phyloP scores from a whole-genome alignment of 2,888 invertebrate genomes.

The Watsonalla binaria region DNA sequence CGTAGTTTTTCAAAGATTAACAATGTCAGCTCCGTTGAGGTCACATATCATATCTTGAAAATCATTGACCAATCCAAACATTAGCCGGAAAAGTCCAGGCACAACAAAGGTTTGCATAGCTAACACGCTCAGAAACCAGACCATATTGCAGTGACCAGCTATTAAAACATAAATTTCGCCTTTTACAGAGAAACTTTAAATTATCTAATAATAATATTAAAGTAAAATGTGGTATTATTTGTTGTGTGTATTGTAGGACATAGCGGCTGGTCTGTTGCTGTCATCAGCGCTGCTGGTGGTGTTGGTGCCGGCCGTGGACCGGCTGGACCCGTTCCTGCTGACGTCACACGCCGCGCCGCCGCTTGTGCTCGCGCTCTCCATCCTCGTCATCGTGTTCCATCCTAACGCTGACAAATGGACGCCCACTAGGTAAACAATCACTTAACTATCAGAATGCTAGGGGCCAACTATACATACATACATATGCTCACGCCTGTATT shows the following conservation, averaged over 20 bases:
- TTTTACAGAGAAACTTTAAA: too few species aligned
- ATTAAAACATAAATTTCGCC: too few species aligned
- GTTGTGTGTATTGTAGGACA: conserved; percentile 81
- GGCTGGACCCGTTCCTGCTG: conserved; percentile 84
- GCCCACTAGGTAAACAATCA: conserved; percentile 83
- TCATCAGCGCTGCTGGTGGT: conserved; percentile 83
- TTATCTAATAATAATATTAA: too few species aligned
- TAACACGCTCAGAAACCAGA: too few species aligned
- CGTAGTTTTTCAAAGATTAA: too few species aligned
- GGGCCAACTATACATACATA: background rate
- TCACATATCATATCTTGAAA: too few species aligned
- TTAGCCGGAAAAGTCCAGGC: too few species aligned
- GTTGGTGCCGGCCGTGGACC: conserved; percentile 86
- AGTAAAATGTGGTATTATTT: background rate
- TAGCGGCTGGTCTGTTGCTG: conserved; percentile 86
- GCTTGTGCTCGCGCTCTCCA: conserved; percentile 80
- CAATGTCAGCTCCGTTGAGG: too few species aligned
- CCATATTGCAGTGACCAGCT: too few species aligned
- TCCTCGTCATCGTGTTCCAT: conserved; percentile 86
- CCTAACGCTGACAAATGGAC: conserved; percentile 93
- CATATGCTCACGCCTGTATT: too few species aligned
- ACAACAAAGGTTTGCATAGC: too few species aligned
- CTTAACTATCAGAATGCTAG: background rate
- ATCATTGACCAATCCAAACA: too few species aligned
- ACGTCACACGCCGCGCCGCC: conserved; percentile 82